Conservation (phyloP, 2,797 vertebrate genomes). For the Pseudocheirus occidentalis region DNA sequence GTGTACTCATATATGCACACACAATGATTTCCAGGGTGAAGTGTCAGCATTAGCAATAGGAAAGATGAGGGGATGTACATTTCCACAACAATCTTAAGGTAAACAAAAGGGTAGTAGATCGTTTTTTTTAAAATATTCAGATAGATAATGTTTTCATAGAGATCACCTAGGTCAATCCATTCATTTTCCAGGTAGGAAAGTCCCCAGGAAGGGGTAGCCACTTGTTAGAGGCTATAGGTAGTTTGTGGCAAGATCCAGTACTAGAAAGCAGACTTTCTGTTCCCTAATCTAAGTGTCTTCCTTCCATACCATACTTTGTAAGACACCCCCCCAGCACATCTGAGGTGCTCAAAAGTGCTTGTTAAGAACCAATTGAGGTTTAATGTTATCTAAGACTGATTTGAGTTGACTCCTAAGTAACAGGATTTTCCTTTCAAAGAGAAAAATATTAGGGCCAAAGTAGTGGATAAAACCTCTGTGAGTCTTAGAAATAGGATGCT, state of each 20-base stretch:
- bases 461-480: neutral
- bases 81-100: neutral
- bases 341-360: slow-evolving; percentile 31
- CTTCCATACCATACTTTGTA: neutral
- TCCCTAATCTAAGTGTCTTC: neutral
- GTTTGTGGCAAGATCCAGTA: neutral
- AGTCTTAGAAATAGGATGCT: slow-evolving; percentile 1
- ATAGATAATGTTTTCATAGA: neutral
- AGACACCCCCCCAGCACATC: neutral
- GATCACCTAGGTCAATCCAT: neutral
- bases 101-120: neutral
- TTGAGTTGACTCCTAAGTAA: slow-evolving; percentile 61
- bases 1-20: neutral
- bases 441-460: neutral
- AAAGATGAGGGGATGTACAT: neutral
- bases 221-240: neutral
- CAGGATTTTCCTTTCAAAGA: slow-evolving; percentile 37
- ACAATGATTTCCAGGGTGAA: neutral
- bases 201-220: neutral
- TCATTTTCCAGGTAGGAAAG: neutral
- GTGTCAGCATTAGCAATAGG: neutral
- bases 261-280: neutral
- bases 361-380: slow-evolving; percentile 59
- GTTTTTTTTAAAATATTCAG: neutral
- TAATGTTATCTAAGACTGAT: slow-evolving; percentile 47